A percentile compares a stretch with the other conserved stretches of the same genome.
phyloP scores from a whole-genome alignment of 2,888 invertebrate genomes.

The Stratiomys singularior region DNA sequence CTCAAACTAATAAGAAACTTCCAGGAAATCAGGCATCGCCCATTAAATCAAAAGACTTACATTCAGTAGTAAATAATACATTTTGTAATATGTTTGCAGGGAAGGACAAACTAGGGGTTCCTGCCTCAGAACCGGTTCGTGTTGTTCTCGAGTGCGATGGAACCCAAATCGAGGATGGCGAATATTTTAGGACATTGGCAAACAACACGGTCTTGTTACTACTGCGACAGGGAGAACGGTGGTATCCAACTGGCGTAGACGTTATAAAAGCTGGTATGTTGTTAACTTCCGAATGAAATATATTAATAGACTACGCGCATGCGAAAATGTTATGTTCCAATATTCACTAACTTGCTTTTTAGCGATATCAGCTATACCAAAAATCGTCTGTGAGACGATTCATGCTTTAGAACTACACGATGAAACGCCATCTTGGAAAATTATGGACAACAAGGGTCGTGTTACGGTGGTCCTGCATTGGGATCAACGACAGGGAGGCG shows the following conservation, averaged over 20 bases:
- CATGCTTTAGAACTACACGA: conserved; percentile 94
- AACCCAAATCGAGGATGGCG: conserved; percentile 96
- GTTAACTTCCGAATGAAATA: neutral
- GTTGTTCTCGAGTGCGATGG: conserved; percentile 95
- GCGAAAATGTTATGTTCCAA: neutral
- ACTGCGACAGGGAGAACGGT: conserved; percentile 89
- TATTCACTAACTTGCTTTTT: conserved; percentile 59
- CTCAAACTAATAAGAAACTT: too few relatives aligned
- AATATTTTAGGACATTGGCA: conserved; percentile 93
- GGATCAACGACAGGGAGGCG: conserved; percentile 86
- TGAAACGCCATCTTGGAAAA: conserved; percentile 98
- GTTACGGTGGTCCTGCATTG: conserved; percentile 96
- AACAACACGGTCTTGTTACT: conserved; percentile 90
- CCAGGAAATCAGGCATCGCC: too few relatives aligned
- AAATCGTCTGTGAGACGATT: conserved; percentile 97
- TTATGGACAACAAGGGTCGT: conserved; percentile 97
- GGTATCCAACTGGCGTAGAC: conserved; percentile 94
- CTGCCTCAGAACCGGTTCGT: conserved; percentile 85
- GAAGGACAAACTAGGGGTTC: conserved; percentile 90
- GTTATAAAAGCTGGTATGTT: conserved; percentile 90
- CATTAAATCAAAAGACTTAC: too few relatives aligned
- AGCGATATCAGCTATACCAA: conserved; percentile 96
- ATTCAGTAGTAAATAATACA: too few relatives aligned
- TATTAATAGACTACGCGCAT: conserved; percentile 22
- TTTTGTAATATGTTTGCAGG: conserved; percentile 71